A percentile compares a stretch with the other conserved stretches of the same genome.
These are phyloP conservation scores for Drosophila meridiana DNA, from an alignment of 2,888 invertebrate species.

Conservation along the genomic window DNA sequence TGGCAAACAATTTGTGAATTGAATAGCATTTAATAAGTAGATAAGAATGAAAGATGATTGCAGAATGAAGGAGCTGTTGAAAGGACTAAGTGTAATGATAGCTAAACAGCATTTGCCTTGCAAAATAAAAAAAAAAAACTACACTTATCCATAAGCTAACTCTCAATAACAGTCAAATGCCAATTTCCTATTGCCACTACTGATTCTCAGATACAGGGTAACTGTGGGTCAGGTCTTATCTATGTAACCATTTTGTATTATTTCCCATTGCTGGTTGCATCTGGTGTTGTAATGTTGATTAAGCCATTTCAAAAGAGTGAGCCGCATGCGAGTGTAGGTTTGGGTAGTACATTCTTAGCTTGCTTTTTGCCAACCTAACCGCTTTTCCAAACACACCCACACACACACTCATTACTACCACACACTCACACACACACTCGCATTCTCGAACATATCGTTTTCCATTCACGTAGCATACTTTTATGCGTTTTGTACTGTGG, in stretches of 20 bases:
- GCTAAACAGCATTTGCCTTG: neutral
- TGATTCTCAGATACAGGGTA: neutral
- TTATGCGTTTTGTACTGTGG: constrained; percentile 50
- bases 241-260: neutral
- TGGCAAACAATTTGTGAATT: neutral
- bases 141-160: neutral
- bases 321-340: constrained; percentile 11
- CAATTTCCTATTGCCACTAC: neutral
- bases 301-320: constrained; percentile 31
- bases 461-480: constrained; percentile 56
- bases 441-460: constrained; percentile 36
- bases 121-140: no score
- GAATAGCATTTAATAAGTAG: neutral
- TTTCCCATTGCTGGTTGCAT: constrained; percentile 23
- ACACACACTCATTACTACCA: neutral
- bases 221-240: neutral
- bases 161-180: neutral
- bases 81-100: neutral
- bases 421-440: neutral
- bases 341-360: constrained; percentile 5
- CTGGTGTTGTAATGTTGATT: constrained; percentile 48
- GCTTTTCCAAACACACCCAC: neutral
- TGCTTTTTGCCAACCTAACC: neutral
- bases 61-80: neutral
- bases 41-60: neutral